Percentiles rank a stretch among this genome's conserved stretches.
phyloP scores from a whole-genome alignment of 2,113 vertebrate species.

The Promerops cafer region DNA sequence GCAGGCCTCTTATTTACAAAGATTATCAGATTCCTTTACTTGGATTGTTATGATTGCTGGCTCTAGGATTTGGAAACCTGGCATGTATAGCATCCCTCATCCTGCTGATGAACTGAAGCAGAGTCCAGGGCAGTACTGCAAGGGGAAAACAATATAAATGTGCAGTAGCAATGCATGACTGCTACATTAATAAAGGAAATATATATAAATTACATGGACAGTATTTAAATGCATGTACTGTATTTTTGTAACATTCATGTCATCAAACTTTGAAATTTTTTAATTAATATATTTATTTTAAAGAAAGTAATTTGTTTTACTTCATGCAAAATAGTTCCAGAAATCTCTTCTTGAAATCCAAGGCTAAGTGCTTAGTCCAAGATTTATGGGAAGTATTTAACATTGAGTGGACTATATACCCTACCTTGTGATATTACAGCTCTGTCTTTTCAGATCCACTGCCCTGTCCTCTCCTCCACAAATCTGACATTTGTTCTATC shows the following conservation, averaged over 20 bases:
- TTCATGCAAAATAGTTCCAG: background rate
- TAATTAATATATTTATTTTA: background rate
- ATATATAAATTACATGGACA: background rate
- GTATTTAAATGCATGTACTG: background rate
- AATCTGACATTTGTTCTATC: background rate
- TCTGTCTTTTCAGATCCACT: background rate
- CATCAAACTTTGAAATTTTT: background rate
- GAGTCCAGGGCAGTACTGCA: background rate
- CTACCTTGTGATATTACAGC: background rate
- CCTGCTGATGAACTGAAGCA: background rate
- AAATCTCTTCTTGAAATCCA: background rate
- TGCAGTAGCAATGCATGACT: background rate
- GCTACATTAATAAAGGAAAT: background rate
- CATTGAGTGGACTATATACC: background rate
- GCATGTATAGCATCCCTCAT: background rate
- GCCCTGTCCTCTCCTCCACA: background rate
- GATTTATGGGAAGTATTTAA: background rate
- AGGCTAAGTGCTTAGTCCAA: background rate
- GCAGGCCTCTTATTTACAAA: background rate
- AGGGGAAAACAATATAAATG: background rate
- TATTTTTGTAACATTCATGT: background rate
- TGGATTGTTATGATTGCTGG: background rate
- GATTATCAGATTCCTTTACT: conserved; percentile 7
- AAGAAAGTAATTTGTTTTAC: background rate
- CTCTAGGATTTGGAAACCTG: background rate